Evolutionary conservation across 2,113 vertebrate genomes (phyloP), one percentile per base, ranked within the genome.

Genomic region (Neotoma lepida): DNA sequence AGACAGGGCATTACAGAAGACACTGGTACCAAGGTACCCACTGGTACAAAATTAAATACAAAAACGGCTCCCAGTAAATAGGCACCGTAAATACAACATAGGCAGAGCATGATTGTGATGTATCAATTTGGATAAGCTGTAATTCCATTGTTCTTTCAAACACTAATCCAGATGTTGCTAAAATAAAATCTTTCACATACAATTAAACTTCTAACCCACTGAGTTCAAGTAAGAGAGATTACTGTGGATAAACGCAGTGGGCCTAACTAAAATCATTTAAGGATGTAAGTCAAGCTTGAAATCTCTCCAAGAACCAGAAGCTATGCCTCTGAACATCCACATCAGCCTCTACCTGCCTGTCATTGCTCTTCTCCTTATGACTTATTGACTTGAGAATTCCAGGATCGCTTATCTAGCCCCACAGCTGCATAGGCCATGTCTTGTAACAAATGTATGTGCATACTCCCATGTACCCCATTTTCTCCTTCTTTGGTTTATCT

Each of bases 171-270:
- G 49, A 18, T 64, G 73, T 41, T 88, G 44, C 58, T 49, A 49
- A 82, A 70, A 54, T 51, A 94, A 87, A 30, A 44, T 33, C 33
- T 63, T 94, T 87, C 30, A 68, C 49, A 68, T 93, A 14, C 51
- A 89, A 94, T 94, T 94, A 89, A 86, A 89, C 41, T 44, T 22
- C 24, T 86, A 94, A 86, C 44, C 64, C 66, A 92, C 30, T 85
- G 73, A 81, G 49, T 95, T 89, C 46, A 70, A 51, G 28, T 78
- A 61, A 77, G 6, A 41, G 20, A 84, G 61, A 56, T 91, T 88
- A 88, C 61, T 80, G 3, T 74, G 20, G 33, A 85, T 85, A 73
- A 88, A 85, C 9, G 71, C 28, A 93, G 58, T 88, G 33, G 33
- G 39, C 7, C 13, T 89, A 28, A 81, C 24, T 74, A 78, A 89